Base-by-base conservation (phyloP, 35 echinoderm and acorn worm genomes). In the Heliocidaris erythrogramma region DNA sequence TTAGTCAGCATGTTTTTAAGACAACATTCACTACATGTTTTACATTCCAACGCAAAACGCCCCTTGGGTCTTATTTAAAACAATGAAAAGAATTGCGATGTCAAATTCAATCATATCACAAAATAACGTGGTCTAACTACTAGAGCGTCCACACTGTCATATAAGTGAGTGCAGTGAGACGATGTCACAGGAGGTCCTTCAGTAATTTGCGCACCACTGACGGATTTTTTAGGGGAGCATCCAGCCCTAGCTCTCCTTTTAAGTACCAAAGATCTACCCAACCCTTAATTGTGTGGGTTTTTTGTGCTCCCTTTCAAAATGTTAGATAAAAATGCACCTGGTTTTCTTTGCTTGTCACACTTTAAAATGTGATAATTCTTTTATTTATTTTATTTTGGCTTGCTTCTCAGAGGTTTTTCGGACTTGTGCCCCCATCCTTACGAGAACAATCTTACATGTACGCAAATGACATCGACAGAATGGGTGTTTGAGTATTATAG, bases 11-110 rank as follows among this genome's bases (percentile, higher is more conserved):
- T 18, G 27, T n/a, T 7, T 78, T 78, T 78, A n/a, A n/a, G 65
- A 78, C 18, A 78, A 78, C 65, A 78, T 24, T n/a, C n/a, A 27
- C 27, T 7, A 24, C 65, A 78, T 78, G 65, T 78, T n/a, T 24
- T 7, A 78, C 65, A 78, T 78, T 27, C 65, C 65, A 78, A 78
- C 65, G 65, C 14, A 27, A 42, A n/a, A 78, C 65, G 65, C 21
- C 65, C 65, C 65, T 78, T 78, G 65, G 65, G 65, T 78, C 65
- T 78, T 78, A 21, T 78, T 78, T 78, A 78, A 78, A 78, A 78
- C 65, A 78, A 78, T 78, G 65, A 78, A 78, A 27, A 78, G 27
- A 78, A 78, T 78, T 78, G 65, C 65, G 65, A 78, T 78, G 65
- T 78, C 65, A 78, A 78, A 78, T 78, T 78, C 65, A 78, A 78